Percentiles rank a stretch among this genome's conserved stretches.
Evolutionary conservation across 2,113 vertebrate genomes (phyloP).

Genomic region (Nyctereutes procyonoides): DNA sequence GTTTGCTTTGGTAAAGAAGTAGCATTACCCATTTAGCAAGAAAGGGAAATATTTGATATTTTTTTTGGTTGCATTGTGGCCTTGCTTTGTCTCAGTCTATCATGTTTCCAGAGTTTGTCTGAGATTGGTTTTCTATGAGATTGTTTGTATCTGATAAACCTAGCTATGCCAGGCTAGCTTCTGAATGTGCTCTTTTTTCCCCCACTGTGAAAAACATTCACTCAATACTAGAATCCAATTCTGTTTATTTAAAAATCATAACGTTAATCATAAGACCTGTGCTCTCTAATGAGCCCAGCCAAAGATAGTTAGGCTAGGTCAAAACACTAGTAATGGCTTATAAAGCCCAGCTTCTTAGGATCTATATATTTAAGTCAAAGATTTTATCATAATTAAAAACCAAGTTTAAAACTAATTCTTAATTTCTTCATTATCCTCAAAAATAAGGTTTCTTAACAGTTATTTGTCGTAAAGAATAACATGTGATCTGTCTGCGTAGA

Average conservation of each 20-base stretch:
- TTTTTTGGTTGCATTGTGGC: neutral
- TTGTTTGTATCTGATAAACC: neutral
- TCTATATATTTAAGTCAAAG: neutral
- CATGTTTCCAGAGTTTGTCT: neutral
- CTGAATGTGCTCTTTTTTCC: neutral
- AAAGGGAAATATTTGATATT: neutral
- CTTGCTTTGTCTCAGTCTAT: slow-evolving; percentile 33
- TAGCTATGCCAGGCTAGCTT: neutral
- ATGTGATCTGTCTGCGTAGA: neutral
- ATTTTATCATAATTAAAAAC: neutral
- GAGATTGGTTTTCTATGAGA: neutral
- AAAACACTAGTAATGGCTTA: neutral
- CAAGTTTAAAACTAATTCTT: slow-evolving; percentile 37
- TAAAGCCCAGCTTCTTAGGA: slow-evolving; percentile 45
- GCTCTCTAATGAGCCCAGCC: neutral
- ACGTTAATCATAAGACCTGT: neutral
- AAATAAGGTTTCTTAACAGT: slow-evolving; percentile 39
- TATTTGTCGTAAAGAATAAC: slow-evolving; percentile 17
- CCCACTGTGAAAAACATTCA: slow-evolving; percentile 6
- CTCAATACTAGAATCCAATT: neutral
- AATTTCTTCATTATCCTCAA: neutral
- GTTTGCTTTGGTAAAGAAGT: slow-evolving; percentile 20
- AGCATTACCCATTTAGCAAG: neutral
- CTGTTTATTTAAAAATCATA: neutral
- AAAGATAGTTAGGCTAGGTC: neutral